Base-by-base conservation (phyloP, 2,888 invertebrate species). In the Glaucopsyche alexis region DNA sequence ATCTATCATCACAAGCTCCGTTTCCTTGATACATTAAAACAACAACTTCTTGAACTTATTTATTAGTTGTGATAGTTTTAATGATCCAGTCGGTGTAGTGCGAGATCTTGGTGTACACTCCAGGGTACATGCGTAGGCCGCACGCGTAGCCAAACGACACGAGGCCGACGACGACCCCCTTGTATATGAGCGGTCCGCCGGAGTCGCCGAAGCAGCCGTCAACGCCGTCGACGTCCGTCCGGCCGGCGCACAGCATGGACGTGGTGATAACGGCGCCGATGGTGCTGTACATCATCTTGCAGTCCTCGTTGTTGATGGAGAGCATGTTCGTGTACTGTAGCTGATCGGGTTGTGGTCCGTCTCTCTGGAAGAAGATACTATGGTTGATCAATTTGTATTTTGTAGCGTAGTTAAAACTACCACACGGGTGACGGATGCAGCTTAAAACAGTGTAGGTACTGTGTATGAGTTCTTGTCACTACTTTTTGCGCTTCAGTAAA, bases 191-290 rank as follows among this genome's bases (percentile, higher is more conserved):
- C 0, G 93, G 92, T 7, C 93, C 92, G 5, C 92, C 92, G 8
- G 92, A 92, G 75, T 93, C 92, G 0, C 92, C 92, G 13, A 87
- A 90, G 77, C 92, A 93, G 0, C 90, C 92, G 50, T 93, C 92
- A 0, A 89, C 84, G 0, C 91, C 91, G 0, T 87, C 90, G 0
- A 83, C 77, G 66, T 91, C 89, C 1, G 89, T 74, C 14, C 81
- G 82, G 5, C 92, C 91, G 5, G 91, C 92, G 72, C 92, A 93
- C 75, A 93, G 77, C 92, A 93, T 93, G 0, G 89, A 87, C 49
- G 87, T 85, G 8, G 85, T 78, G 72, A 93, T 85, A 6, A 84
- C 77, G 1, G 89, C 91, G 7, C 85, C 85, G 4, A 92, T 87
- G 1, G 83, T 84, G 16, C 79, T 82, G 78, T 92, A 92, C 5